Conservation (phyloP, 1,140 invertebrate species). For the Polyergus mexicanus region DNA sequence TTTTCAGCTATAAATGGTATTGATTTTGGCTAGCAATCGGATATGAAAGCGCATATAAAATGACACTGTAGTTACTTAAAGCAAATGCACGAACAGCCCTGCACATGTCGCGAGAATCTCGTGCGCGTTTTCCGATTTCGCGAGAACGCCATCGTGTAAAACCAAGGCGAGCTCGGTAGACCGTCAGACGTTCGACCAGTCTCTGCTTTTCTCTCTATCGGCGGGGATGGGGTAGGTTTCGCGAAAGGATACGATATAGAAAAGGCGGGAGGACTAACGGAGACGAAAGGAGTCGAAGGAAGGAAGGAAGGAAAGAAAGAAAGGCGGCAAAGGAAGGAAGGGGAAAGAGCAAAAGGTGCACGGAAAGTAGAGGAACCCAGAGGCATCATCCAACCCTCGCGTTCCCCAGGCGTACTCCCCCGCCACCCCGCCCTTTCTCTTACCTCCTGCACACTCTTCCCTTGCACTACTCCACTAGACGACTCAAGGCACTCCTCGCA, state of each 20-base stretch:
- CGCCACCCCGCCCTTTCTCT: slow-evolving; percentile 30
- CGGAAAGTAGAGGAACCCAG: slow-evolving; percentile 47
- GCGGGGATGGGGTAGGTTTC: slow-evolving; percentile 43
- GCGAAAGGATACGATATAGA: slow-evolving; percentile 62
- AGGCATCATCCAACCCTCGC: slow-evolving; percentile 63
- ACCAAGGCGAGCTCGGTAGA: slow-evolving; percentile 57
- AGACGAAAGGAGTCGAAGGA: slow-evolving; percentile 8
- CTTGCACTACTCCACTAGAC: slow-evolving; percentile 63
- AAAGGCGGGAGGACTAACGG: slow-evolving; percentile 16
- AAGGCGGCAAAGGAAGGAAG: slow-evolving; percentile 16
- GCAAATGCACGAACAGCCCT: slow-evolving; percentile 7
- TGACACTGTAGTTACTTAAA: slow-evolving; percentile 4
- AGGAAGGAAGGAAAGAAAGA: neutral
- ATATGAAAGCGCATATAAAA: slow-evolving; percentile 15
- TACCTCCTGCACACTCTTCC: slow-evolving; percentile 61
- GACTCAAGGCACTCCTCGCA: slow-evolving; percentile 62
- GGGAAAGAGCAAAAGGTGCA: neutral
- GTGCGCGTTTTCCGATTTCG: slow-evolving; percentile 39
- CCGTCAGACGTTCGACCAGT: slow-evolving; percentile 68
- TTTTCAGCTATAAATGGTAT: neutral
- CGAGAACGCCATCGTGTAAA: slow-evolving; percentile 37
- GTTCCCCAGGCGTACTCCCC: slow-evolving; percentile 44
- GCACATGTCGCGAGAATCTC: slow-evolving; percentile 47
- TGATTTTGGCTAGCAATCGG: slow-evolving; percentile 11
- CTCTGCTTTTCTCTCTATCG: neutral